Evolutionary conservation across 2,888 invertebrate species (phyloP).

Genomic region (Ferrisia virgata): DNA sequence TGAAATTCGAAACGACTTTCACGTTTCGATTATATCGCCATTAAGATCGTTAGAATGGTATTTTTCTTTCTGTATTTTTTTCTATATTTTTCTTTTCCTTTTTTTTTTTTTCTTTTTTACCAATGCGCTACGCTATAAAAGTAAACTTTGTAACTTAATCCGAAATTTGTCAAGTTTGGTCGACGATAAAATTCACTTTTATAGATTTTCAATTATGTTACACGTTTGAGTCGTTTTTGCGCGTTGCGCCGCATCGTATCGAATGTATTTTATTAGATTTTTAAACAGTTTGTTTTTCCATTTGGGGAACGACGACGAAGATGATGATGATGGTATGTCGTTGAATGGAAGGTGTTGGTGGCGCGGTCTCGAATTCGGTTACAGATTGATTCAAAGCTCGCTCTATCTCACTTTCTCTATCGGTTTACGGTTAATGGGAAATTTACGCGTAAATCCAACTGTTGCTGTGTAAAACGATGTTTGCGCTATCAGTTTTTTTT

Average conservation of each 20-base stretch:
- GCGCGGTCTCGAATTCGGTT: background rate
- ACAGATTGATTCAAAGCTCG: background rate
- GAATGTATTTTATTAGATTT: slow-evolving; percentile 29
- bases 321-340: too few relatives aligned
- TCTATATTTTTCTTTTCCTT: background rate
- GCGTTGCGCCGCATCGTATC: background rate
- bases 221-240: background rate
- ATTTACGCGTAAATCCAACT: slow-evolving; percentile 29
- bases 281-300: slow-evolving; percentile 30
- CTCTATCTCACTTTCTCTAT: background rate
- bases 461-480: slow-evolving; percentile 20
- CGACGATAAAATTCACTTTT: slow-evolving; percentile 32
- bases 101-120: background rate
- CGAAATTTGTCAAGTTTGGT: slow-evolving; percentile 31
- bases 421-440: slow-evolving; percentile 26
- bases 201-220: slow-evolving; percentile 27
- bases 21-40: slow-evolving; percentile 27
- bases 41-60: slow-evolving; percentile 10
- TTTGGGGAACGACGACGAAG: background rate
- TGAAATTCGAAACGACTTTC: slow-evolving; percentile 17
- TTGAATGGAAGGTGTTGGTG: too few relatives aligned
- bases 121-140: background rate
- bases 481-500: background rate
- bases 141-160: slow-evolving; percentile 32
- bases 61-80: background rate